A percentile compares a stretch with the other conserved stretches of the same genome.
Conservation (phyloP, 2,888 invertebrate species). For the Isoperla grammatica region DNA sequence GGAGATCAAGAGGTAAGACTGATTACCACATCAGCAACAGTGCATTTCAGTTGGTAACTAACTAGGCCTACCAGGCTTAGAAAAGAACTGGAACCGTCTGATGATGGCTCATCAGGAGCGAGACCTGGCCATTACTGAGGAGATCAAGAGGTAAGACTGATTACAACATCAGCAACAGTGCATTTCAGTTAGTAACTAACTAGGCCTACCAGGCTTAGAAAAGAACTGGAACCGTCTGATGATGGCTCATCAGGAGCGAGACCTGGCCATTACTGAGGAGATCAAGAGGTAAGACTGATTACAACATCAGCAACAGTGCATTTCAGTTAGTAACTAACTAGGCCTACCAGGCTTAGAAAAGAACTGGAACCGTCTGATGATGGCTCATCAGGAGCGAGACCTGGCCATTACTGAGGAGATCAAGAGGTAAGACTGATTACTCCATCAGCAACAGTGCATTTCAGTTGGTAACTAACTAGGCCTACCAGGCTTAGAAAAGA, state of each 20-base stretch:
- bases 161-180: too few relatives aligned
- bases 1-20: conserved; percentile 66
- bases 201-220: too few relatives aligned
- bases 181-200: too few relatives aligned
- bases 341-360: too few relatives aligned
- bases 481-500: conserved; percentile 80
- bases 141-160: conserved; percentile 64
- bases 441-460: too few relatives aligned
- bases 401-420: conserved; percentile 87
- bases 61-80: too few relatives aligned
- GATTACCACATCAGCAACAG: too few relatives aligned
- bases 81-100: conserved; percentile 83
- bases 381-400: conserved; percentile 87
- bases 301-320: too few relatives aligned
- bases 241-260: conserved; percentile 85
- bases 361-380: conserved; percentile 81
- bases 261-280: conserved; percentile 85
- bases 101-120: conserved; percentile 86
- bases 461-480: too few relatives aligned
- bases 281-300: conserved; percentile 61
- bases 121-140: conserved; percentile 84
- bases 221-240: conserved; percentile 84
- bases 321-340: too few relatives aligned
- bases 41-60: too few relatives aligned
- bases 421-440: conserved; percentile 54